phyloP scores from a whole-genome alignment of 53 echinoderm and acorn worm species.

The Patiria pectinifera region DNA sequence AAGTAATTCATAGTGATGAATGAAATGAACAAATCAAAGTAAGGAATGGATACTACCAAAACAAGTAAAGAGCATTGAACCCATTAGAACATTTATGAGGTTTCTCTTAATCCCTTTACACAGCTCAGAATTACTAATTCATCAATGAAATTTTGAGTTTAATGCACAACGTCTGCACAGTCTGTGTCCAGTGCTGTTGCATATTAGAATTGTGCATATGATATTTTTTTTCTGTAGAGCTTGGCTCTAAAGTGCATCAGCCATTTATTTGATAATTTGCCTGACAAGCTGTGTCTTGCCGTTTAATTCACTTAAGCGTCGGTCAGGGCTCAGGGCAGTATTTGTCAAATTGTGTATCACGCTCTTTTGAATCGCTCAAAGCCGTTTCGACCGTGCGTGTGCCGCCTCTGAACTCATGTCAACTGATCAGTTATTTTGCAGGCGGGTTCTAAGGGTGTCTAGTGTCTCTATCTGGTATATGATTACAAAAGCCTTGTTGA shows the following conservation, averaged over 20 bases:
- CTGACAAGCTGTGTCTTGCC: neutral
- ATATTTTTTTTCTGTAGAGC: neutral
- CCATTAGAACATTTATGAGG: neutral
- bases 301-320: slow-evolving; percentile 11
- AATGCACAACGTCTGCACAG: neutral
- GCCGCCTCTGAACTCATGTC: slow-evolving; percentile 13
- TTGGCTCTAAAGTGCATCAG: neutral
- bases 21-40: neutral
- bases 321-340: neutral
- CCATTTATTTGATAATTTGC: neutral
- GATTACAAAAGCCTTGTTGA: neutral
- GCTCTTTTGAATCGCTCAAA: neutral
- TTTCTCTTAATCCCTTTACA: neutral
- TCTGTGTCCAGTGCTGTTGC: neutral
- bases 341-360: neutral
- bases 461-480: neutral
- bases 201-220: neutral
- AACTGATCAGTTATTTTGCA: neutral
- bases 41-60: neutral
- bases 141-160: neutral
- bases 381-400: neutral
- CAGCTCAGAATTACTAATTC: neutral
- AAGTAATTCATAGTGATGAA: too few species aligned
- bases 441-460: neutral
- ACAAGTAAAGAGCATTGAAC: neutral